A percentile compares a stretch with the other conserved stretches of the same genome.
Conservation (phyloP, 2,888 invertebrate genomes). For the Selenia dentaria region DNA sequence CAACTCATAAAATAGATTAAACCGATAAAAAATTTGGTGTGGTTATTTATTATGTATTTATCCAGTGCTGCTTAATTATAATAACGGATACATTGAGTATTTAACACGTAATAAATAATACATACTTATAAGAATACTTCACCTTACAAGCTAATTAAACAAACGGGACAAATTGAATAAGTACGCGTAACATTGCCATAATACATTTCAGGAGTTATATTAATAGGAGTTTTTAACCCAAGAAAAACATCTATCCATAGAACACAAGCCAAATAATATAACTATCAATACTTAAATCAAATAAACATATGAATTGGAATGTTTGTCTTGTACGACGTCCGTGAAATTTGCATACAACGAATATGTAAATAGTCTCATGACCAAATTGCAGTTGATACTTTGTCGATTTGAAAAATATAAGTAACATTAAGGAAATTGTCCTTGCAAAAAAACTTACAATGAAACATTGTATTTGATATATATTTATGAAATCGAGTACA, state of each 20-base stretch:
- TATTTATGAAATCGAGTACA: too few species aligned
- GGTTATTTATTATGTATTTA: too few species aligned
- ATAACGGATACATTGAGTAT: conserved; percentile 27
- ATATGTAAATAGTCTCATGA: too few species aligned
- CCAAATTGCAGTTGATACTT: too few species aligned
- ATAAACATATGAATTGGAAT: conserved; percentile 46
- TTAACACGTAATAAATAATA: conserved; percentile 23
- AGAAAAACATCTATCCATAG: background rate
- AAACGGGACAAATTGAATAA: conserved; percentile 48
- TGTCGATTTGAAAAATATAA: background rate
- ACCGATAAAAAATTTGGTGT: too few species aligned
- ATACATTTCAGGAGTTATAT: conserved; percentile 31
- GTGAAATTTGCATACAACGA: background rate
- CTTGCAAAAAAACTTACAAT: background rate
- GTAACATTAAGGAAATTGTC: background rate
- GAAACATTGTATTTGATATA: too few species aligned
- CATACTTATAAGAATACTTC: conserved; percentile 21
- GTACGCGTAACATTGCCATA: conserved; percentile 53
- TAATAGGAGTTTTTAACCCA: too few species aligned
- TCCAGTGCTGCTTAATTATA: conserved; percentile 8
- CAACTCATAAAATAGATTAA: too few species aligned
- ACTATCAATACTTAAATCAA: conserved; percentile 14
- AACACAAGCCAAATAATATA: conserved; percentile 1
- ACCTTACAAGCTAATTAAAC: conserved; percentile 46
- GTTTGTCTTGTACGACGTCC: conserved; percentile 32